These are phyloP conservation scores for Parapsyche elsis DNA, from an alignment of 1,140 invertebrate genomes.

Conservation along the genomic window DNA sequence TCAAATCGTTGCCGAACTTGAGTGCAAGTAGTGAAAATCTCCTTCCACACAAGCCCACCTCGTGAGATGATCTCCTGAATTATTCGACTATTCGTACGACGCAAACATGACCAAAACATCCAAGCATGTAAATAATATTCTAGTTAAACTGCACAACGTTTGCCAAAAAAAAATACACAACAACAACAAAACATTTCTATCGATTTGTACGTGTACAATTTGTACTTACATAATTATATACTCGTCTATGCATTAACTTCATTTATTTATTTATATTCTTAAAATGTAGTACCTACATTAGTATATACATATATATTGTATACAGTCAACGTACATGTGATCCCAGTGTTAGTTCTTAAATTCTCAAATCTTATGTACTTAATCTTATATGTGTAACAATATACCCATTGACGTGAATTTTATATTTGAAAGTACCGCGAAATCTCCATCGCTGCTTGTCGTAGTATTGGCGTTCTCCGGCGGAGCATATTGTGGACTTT, in stretches of 20 bases:
- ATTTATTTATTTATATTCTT: background rate
- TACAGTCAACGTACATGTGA: background rate
- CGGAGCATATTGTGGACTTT: no score
- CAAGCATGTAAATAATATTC: slow-evolving; percentile 23
- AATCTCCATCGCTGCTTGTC: no score
- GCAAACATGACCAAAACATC: background rate
- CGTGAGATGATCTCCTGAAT: slow-evolving; percentile 42
- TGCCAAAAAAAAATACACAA: slow-evolving; percentile 4
- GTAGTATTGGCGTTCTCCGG: no score
- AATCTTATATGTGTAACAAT: no score
- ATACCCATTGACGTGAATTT: no score
- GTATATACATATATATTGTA: background rate
- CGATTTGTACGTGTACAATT: no score
- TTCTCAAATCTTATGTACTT: no score
- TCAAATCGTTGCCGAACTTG: slow-evolving; percentile 74
- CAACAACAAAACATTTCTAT: no score
- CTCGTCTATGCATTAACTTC: background rate
- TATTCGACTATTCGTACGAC: background rate
- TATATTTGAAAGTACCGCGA: no score
- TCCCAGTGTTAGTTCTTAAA: no score
- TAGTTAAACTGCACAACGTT: slow-evolving; percentile 11
- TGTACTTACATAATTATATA: no score
- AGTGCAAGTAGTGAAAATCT: slow-evolving; percentile 73
- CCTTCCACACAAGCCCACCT: slow-evolving; percentile 61
- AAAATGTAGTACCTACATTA: background rate